Percentiles rank a stretch among this genome's conserved stretches.
Evolutionary conservation across 1,140 invertebrate species (phyloP).

Genomic region (Megathymus violae): DNA sequence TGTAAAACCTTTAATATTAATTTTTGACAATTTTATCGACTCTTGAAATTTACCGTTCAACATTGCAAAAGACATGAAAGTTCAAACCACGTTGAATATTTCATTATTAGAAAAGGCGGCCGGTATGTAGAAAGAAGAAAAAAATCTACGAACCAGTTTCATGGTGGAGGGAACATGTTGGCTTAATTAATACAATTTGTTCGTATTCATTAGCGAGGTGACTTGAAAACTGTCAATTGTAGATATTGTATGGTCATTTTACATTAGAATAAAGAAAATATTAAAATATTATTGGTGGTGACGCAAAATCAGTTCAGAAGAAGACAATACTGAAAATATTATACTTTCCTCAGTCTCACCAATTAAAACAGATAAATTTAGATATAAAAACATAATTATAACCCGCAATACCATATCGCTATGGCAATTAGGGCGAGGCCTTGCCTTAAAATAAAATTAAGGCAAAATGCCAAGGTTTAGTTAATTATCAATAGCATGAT

Average conservation of each 20-base stretch:
- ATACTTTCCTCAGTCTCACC: too few relatives aligned
- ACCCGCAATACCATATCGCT: too few relatives aligned
- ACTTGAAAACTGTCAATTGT: slow-evolving; percentile 11
- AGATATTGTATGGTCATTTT: neutral
- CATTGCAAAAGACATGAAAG: neutral
- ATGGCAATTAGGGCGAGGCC: too few relatives aligned
- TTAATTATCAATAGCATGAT: too few relatives aligned
- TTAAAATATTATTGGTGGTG: too few relatives aligned
- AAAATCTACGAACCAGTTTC: neutral
- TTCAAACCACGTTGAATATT: slow-evolving; percentile 2
- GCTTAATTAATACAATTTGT: slow-evolving; percentile 27
- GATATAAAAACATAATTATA: too few relatives aligned
- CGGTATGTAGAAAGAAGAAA: slow-evolving; percentile 4
- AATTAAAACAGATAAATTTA: too few relatives aligned
- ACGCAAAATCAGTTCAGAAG: too few relatives aligned
- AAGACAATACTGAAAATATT: too few relatives aligned
- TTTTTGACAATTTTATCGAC: neutral
- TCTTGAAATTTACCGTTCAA: neutral
- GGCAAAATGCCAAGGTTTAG: too few relatives aligned
- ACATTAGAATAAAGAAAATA: too few relatives aligned
- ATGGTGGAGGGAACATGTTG: slow-evolving; percentile 14
- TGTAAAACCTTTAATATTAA: neutral
- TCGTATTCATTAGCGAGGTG: slow-evolving; percentile 21
- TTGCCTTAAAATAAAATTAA: too few relatives aligned
- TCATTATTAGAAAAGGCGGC: slow-evolving; percentile 10